Conservation (phyloP, 2,888 invertebrate genomes). For the Chironomus tentans region DNA sequence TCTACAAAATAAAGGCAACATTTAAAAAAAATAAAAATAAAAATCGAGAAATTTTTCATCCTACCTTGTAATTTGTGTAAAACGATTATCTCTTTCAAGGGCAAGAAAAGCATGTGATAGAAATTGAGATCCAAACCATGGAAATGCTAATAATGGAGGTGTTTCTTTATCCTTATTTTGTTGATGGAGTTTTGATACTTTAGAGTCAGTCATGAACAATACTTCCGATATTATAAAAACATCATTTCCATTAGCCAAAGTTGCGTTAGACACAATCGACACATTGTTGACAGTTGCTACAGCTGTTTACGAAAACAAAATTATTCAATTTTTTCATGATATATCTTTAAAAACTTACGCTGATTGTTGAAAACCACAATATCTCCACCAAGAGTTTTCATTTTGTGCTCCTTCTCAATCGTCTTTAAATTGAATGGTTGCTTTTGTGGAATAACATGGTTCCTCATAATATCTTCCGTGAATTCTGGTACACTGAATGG, state of each 20-base stretch:
- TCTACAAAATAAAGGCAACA: constrained; percentile 32
- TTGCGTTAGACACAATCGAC: constrained; percentile 50
- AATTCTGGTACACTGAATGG: constrained; percentile 58
- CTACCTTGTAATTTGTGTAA: constrained; percentile 47
- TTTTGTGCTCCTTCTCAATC: constrained; percentile 45
- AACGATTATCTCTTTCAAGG: constrained; percentile 48
- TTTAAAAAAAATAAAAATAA: too few relatives aligned
- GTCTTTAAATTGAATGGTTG: constrained; percentile 46
- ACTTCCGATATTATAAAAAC: constrained; percentile 54
- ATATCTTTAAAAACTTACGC: constrained; percentile 39
- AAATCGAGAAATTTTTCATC: not conserved
- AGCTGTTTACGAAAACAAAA: constrained; percentile 37
- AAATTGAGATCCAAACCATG: constrained; percentile 57
- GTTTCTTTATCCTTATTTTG: constrained; percentile 56
- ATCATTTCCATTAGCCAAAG: constrained; percentile 53
- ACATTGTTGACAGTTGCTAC: constrained; percentile 50
- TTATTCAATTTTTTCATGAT: not conserved
- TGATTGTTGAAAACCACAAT: constrained; percentile 48
- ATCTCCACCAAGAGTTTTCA: constrained; percentile 50
- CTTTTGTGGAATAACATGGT: constrained; percentile 51
- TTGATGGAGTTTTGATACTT: constrained; percentile 52
- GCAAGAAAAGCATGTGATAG: constrained; percentile 53
- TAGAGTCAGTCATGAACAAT: constrained; percentile 52
- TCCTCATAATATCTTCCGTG: constrained; percentile 51
- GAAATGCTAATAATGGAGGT: constrained; percentile 53